These are phyloP conservation scores for Galagoides demidoff DNA, from an alignment of 2,797 vertebrate species.

Conservation along the genomic window DNA sequence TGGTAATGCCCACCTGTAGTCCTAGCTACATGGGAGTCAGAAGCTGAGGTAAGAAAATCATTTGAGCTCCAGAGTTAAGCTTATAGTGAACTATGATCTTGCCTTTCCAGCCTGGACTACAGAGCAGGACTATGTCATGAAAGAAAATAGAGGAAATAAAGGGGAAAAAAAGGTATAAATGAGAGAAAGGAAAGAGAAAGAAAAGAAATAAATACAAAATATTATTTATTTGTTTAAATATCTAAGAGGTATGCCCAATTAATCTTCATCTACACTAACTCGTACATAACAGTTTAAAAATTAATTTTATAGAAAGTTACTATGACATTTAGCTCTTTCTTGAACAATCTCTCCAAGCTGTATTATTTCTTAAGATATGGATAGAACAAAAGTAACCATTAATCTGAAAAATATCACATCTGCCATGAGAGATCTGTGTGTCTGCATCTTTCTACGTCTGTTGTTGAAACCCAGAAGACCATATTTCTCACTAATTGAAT, in stretches of 20 bases:
- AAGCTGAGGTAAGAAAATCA: too few relatives aligned
- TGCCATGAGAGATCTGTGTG: neutral
- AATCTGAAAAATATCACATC: neutral
- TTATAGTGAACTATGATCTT: too few relatives aligned
- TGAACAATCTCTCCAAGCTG: neutral
- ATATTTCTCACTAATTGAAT: conserved; percentile 25
- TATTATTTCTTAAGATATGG: conserved; percentile 1
- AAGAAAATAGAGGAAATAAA: too few relatives aligned
- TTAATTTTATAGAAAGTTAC: neutral
- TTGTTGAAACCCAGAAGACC: neutral
- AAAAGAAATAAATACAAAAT: too few relatives aligned
- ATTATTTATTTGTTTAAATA: neutral
- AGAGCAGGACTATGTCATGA: too few relatives aligned
- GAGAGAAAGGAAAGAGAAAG: too few relatives aligned
- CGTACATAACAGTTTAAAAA: neutral
- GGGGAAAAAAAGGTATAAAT: too few relatives aligned
- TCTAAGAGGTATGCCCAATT: neutral
- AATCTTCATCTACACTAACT: neutral
- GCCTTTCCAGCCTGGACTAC: too few relatives aligned
- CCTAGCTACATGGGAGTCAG: too few relatives aligned
- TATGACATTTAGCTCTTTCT: neutral
- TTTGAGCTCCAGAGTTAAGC: too few relatives aligned
- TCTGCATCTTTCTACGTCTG: neutral
- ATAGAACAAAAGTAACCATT: neutral
- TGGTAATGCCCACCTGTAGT: too few relatives aligned